Conservation (phyloP, 2,797 vertebrate species). For the Sebastes kiyomatsui region DNA sequence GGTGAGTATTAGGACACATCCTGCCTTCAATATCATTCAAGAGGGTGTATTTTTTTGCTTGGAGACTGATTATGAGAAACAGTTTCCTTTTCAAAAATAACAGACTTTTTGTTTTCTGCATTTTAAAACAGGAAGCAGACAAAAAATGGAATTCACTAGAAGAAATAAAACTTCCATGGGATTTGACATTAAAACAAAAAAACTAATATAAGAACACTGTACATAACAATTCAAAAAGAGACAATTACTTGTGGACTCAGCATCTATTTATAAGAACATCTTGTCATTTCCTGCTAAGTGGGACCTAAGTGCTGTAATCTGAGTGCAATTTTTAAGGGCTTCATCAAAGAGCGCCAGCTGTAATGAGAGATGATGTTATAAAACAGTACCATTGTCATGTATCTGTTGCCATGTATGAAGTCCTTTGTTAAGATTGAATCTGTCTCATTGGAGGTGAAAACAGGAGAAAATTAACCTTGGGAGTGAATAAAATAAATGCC, state of each 20-base stretch:
- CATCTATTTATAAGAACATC: background rate
- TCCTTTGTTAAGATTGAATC: background rate
- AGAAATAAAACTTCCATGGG: too few species aligned
- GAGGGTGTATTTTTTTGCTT: background rate
- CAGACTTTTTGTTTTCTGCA: too few species aligned
- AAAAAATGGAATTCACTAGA: too few species aligned
- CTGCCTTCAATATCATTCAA: background rate
- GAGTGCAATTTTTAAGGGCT: background rate
- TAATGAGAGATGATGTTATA: background rate
- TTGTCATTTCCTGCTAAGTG: background rate
- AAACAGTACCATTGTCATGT: background rate
- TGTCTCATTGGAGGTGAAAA: background rate
- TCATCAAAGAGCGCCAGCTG: background rate
- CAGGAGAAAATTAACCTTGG: background rate
- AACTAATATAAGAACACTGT: too few species aligned
- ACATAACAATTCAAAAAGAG: too few species aligned
- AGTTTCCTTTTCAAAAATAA: too few species aligned
- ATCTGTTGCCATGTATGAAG: background rate
- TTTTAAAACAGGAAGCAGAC: too few species aligned
- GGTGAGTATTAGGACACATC: background rate
- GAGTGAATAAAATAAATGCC: too few species aligned
- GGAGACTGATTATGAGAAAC: background rate
- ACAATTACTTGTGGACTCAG: background rate
- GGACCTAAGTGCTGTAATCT: background rate
- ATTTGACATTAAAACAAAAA: too few species aligned